phyloP scores from a whole-genome alignment of 1,140 invertebrate species.

The Macrotrachela quadricornifera region DNA sequence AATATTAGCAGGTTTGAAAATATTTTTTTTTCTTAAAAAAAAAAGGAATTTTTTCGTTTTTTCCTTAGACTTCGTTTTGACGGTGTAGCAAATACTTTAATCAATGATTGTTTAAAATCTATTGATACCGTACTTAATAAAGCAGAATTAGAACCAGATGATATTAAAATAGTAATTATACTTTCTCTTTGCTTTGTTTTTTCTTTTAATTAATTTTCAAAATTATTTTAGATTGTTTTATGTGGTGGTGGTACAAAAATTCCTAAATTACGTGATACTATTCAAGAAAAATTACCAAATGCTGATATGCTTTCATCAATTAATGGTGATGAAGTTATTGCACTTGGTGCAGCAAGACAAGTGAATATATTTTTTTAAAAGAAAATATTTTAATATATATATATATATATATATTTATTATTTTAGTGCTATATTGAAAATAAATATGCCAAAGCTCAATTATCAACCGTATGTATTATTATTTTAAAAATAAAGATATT shows the following conservation, averaged over 20 bases:
- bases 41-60: too few relatives aligned
- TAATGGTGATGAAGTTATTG: conserved; percentile 5
- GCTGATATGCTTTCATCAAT: background rate
- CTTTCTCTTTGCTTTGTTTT: too few relatives aligned
- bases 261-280: background rate
- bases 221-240: background rate
- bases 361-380: too few relatives aligned
- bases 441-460: too few relatives aligned
- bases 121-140: conserved; percentile 1
- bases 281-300: conserved; percentile 2
- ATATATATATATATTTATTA: too few relatives aligned
- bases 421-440: too few relatives aligned
- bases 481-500: too few relatives aligned
- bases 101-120: background rate
- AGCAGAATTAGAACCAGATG: background rate
- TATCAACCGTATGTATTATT: too few relatives aligned
- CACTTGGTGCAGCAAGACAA: conserved; percentile 3
- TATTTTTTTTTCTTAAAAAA: too few relatives aligned
- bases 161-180: background rate
- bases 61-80: background rate
- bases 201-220: too few relatives aligned
- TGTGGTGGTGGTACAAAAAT: conserved; percentile 6
- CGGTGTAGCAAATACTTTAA: conserved; percentile 1
- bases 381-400: too few relatives aligned
- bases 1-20: background rate